Conservation (phyloP, 2,888 invertebrate genomes). For the Eristalinus sepulchralis region DNA sequence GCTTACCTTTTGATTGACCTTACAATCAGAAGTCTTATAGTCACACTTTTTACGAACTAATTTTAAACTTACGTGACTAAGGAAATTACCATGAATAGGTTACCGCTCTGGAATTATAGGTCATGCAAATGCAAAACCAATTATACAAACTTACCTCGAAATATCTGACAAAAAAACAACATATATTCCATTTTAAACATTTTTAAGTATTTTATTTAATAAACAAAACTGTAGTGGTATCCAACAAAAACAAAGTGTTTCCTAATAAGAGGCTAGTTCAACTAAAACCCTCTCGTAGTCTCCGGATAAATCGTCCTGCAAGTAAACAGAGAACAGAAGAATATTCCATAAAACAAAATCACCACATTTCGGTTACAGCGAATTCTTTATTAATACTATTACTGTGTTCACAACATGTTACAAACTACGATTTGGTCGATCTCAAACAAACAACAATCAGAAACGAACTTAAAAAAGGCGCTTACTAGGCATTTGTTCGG, state of each 20-base stretch:
- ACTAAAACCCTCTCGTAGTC: conserved; percentile 86
- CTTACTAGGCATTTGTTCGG: not conserved
- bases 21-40: too few relatives aligned
- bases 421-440: not conserved
- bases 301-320: conserved; percentile 86
- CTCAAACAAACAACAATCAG: conserved; percentile 23
- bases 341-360: conserved; percentile 38
- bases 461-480: not conserved
- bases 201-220: not conserved
- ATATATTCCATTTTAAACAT: not conserved
- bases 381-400: conserved; percentile 22
- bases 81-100: too few relatives aligned
- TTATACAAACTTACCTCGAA: not conserved
- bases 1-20: too few relatives aligned
- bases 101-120: too few relatives aligned
- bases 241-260: not conserved
- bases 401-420: conserved; percentile 14
- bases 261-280: conserved; percentile 77
- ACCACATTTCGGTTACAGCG: conserved; percentile 15
- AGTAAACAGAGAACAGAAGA: conserved; percentile 79
- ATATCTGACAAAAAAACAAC: not conserved
- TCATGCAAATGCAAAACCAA: too few relatives aligned
- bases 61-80: too few relatives aligned
- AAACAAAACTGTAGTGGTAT: conserved; percentile 4
- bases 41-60: too few relatives aligned